These are phyloP conservation scores for Forbesichthys agassizii DNA, from an alignment of 2,113 vertebrate species.

Conservation along the genomic window DNA sequence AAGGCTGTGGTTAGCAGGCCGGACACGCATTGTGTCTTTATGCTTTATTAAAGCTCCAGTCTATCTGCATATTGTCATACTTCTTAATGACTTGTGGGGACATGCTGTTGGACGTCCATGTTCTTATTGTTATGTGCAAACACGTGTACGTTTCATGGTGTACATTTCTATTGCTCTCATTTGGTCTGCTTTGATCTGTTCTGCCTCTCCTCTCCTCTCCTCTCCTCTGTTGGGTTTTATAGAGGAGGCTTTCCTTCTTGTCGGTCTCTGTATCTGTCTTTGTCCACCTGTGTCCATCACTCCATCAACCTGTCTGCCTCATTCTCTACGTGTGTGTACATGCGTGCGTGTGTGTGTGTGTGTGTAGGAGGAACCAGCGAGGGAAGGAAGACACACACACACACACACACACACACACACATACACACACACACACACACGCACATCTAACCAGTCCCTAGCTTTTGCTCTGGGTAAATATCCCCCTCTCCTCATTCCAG, in stretches of 20 bases:
- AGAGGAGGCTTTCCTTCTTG: background rate
- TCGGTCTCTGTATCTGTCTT: background rate
- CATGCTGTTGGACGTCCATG: too few species aligned
- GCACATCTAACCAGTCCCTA: constrained; percentile 24
- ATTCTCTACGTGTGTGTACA: background rate
- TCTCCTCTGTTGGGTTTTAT: background rate
- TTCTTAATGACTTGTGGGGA: too few species aligned
- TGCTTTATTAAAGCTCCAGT: too few species aligned
- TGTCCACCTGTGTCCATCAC: background rate
- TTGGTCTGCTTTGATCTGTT: background rate
- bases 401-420: background rate
- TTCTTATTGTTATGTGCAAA: too few species aligned
- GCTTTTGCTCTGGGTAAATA: constrained; percentile 35
- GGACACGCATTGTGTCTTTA: too few species aligned
- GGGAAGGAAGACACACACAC: background rate
- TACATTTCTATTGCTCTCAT: background rate
- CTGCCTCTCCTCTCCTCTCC: background rate
- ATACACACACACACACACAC: background rate
- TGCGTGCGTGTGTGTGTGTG: background rate
- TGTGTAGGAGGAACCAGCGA: background rate
- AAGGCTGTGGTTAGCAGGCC: too few species aligned
- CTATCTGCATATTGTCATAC: too few species aligned
- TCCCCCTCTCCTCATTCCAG: constrained; percentile 13
- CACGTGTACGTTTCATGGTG: too few species aligned
- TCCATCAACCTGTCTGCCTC: constrained; percentile 17